Conservation (phyloP, 53 echinoderm and acorn worm species). For the Zoroaster sp. region DNA sequence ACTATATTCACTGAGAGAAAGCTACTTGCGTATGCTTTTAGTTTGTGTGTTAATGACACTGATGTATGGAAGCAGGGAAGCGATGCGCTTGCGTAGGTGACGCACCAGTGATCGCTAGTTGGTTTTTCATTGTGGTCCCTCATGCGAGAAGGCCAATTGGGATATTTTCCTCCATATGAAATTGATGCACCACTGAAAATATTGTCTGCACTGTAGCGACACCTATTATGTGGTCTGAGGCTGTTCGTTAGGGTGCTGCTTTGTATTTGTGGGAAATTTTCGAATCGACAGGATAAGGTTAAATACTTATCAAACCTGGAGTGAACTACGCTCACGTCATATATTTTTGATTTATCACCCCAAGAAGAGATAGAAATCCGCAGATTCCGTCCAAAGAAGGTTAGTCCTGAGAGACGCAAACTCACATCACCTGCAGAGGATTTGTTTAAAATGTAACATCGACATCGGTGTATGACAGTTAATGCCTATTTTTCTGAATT, state of each 20-base stretch:
- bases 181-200: slow-evolving; percentile 35
- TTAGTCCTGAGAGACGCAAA: background rate
- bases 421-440: background rate
- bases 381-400: background rate
- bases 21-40: background rate
- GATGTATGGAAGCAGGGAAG: slow-evolving; percentile 28
- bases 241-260: background rate
- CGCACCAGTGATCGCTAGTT: slow-evolving; percentile 39
- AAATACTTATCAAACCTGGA: background rate
- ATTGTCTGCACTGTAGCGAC: slow-evolving; percentile 20
- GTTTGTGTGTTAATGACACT: slow-evolving; percentile 15
- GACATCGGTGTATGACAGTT: slow-evolving; percentile 12
- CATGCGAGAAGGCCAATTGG: slow-evolving; percentile 50
- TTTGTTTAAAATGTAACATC: background rate
- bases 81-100: slow-evolving; percentile 48
- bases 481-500: slow-evolving; percentile 10
- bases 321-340: background rate
- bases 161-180: slow-evolving; percentile 19
- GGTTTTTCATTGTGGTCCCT: slow-evolving; percentile 19
- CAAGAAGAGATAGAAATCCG: background rate
- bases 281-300: background rate
- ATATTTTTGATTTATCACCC: background rate
- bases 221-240: slow-evolving; percentile 7
- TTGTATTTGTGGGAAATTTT: background rate
- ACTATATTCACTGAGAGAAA: slow-evolving; percentile 1